Base-by-base conservation (phyloP, 2,797 vertebrate species). In the Numenius phaeopus region DNA sequence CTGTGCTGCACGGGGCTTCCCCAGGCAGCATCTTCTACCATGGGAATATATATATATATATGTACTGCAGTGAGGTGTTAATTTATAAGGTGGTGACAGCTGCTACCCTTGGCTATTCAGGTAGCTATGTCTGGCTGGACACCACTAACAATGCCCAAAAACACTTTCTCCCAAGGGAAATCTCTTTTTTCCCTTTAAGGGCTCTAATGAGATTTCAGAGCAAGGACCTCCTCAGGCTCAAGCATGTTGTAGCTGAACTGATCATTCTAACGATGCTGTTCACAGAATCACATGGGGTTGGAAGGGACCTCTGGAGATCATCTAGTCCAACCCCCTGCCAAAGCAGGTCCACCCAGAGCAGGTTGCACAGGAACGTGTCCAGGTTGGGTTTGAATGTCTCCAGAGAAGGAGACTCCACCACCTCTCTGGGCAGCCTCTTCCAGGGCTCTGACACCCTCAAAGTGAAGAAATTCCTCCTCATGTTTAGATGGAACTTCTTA, bases 181-280 rank as follows among this genome's bases (percentile, higher is more conserved):
- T 50, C 12, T 62, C 30, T 34, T 58, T 67, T 54, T 84, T 62
- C 14, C 30, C n/a, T 26, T 57, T 34, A 57, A 83, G 72, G 24
- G 13, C 8, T 2, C 20, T 50, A 39, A 47, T 52, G 64, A 83
- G 32, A 46, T 80, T 93, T 61, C 61, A 77, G 72, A 78, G 49
- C 39, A 81, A 54, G 29, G 29, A 70, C 8, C 24, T 87, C 11
- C 23, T 61, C 0, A 0, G 57, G n/a, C n/a, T 81, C 0, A 0
- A 80, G 44, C 34, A 61, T 65, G 10, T n/a, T 73, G 50, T 20
- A 88, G 32, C 80, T 57, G 49, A 24, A 30, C 1, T 9, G 30
- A 14, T 49, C 8, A 2, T 37, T 77, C 34, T 72, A 5, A 1
- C 9, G 15, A 14, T 55, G 57, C 67, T 22, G 14, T 34, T 46